phyloP scores from a whole-genome alignment of 1,140 invertebrate species.

The Neotoxoptera formosana region DNA sequence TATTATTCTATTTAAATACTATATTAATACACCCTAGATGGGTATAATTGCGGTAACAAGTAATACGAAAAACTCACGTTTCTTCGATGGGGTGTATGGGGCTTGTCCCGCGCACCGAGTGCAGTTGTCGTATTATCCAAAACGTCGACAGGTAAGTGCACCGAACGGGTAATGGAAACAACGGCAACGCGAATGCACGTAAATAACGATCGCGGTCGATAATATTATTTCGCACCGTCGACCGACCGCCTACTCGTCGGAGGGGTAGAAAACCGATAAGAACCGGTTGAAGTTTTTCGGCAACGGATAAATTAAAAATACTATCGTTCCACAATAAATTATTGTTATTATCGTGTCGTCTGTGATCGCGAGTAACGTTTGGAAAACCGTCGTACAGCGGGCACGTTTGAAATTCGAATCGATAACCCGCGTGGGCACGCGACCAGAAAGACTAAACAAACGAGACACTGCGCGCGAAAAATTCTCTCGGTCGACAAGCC shows the following conservation, averaged over 20 bases:
- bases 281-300: not conserved
- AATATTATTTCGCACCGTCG: not conserved
- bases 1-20: not conserved
- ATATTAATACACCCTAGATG: not conserved
- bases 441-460: not conserved
- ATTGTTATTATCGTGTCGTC: not conserved
- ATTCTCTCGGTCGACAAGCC: not conserved
- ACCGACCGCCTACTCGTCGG: not conserved
- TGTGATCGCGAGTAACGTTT: not conserved
- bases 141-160: not conserved
- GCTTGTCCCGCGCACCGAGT: not conserved
- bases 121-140: not conserved
- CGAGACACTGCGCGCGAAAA: not conserved
- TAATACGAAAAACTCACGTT: not conserved
- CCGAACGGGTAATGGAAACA: not conserved
- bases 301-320: not conserved
- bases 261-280: not conserved
- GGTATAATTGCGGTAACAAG: not conserved
- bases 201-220: not conserved
- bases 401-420: constrained; percentile 1
- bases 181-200: not conserved
- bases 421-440: constrained; percentile 1
- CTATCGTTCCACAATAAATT: not conserved
- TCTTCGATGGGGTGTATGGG: constrained; percentile 12
- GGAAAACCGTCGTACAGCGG: not conserved